A percentile compares a stretch with the other conserved stretches of the same genome.
phyloP scores from a whole-genome alignment of 1,140 invertebrate genomes.

The Diabrotica undecimpunctata region DNA sequence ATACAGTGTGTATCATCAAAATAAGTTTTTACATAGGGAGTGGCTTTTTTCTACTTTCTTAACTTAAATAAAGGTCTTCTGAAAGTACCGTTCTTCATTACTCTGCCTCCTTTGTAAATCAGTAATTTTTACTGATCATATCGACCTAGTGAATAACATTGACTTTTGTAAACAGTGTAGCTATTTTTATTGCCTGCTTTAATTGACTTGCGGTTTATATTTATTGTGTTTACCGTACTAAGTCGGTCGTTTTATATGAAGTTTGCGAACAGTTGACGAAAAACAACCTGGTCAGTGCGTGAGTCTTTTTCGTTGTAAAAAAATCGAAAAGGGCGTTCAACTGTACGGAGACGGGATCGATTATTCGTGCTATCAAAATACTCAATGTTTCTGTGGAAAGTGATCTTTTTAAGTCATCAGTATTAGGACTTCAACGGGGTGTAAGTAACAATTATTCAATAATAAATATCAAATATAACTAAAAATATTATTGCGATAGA shows the following conservation, averaged over 20 bases:
- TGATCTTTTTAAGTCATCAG: constrained; percentile 15
- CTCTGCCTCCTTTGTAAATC: background rate
- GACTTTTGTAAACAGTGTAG: constrained; percentile 1
- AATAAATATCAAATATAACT: no score
- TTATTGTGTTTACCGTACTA: constrained; percentile 15
- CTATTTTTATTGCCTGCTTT: constrained; percentile 19
- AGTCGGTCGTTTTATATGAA: constrained; percentile 7
- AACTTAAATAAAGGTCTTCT: background rate
- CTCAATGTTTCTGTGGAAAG: constrained; percentile 12
- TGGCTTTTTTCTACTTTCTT: constrained; percentile 12
- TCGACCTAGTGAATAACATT: background rate
- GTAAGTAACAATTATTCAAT: constrained; percentile 21
- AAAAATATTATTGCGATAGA: no score
- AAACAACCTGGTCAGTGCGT: constrained; percentile 15
- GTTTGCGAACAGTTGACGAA: constrained; percentile 15
- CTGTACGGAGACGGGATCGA: background rate
- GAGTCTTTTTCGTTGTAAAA: constrained; percentile 3
- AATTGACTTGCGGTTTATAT: constrained; percentile 19
- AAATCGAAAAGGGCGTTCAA: constrained; percentile 2
- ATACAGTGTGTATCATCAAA: constrained; percentile 17
- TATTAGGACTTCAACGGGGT: constrained; percentile 21
- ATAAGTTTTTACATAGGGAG: constrained; percentile 12
- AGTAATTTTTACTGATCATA: background rate
- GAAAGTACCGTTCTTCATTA: background rate
- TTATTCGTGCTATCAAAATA: constrained; percentile 3